Evolutionary conservation across 2,797 vertebrate genomes (phyloP).

Genomic region (Pampus argenteus): DNA sequence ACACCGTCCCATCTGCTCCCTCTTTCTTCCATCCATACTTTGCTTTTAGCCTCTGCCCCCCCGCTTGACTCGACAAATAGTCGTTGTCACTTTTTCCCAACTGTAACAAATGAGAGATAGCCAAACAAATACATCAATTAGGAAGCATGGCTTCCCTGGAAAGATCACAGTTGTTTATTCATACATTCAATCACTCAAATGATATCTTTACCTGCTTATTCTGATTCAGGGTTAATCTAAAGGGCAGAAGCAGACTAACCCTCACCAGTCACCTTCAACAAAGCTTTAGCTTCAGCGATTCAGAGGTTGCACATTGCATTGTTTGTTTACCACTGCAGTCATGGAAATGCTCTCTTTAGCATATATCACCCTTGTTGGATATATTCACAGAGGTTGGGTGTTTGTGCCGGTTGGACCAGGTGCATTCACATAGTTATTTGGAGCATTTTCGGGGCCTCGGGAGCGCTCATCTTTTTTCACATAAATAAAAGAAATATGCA

Average conservation of each 20-base stretch:
- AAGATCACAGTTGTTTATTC: conserved; percentile 27
- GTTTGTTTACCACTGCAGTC: no score
- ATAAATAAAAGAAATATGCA: neutral
- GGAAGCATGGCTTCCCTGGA: conserved; percentile 63
- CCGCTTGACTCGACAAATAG: conserved; percentile 72
- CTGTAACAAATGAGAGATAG: conserved; percentile 82
- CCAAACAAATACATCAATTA: conserved; percentile 82
- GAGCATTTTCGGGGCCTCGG: no score
- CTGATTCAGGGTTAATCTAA: neutral
- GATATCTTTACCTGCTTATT: neutral
- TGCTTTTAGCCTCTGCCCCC: conserved; percentile 61
- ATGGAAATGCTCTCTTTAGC: no score
- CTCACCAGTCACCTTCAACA: neutral
- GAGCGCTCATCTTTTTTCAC: neutral
- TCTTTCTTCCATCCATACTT: conserved; percentile 55
- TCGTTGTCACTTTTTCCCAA: conserved; percentile 76
- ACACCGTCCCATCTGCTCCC: conserved; percentile 74
- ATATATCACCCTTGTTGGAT: no score
- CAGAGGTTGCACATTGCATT: no score
- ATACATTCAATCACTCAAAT: neutral
- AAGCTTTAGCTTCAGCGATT: no score
- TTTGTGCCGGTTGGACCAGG: no score
- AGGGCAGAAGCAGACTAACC: neutral
- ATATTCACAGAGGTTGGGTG: no score
- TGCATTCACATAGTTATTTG: no score